phyloP scores from a whole-genome alignment of 2,113 vertebrate genomes.

The Tachuris rubrigastra region DNA sequence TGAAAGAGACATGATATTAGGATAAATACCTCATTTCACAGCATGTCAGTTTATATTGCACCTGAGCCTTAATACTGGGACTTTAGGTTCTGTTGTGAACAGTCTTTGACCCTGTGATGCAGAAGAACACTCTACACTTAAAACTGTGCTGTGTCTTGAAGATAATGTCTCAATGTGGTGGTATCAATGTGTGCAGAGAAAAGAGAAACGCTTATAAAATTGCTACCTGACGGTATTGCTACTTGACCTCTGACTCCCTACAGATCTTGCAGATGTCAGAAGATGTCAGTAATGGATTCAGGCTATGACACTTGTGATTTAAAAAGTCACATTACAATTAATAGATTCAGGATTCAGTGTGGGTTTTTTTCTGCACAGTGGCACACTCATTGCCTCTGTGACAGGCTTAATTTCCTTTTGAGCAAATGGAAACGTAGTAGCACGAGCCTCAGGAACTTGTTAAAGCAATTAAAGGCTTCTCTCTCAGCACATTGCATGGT shows the following conservation, averaged over 20 bases:
- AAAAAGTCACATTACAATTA: conserved; percentile 55
- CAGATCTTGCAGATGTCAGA: conserved; percentile 37
- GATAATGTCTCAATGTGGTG: background rate
- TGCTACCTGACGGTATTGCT: conserved; percentile 20
- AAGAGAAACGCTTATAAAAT: conserved; percentile 3
- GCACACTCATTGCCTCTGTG: conserved; percentile 18
- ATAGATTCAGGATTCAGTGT: conserved; percentile 49
- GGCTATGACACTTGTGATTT: conserved; percentile 53
- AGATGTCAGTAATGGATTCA: conserved; percentile 39
- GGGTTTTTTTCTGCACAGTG: background rate
- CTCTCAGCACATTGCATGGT: conserved; percentile 74
- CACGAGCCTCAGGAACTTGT: conserved; percentile 78
- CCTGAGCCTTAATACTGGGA: background rate
- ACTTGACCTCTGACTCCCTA: conserved; percentile 45
- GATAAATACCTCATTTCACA: background rate
- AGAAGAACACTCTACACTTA: background rate
- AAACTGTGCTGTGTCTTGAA: background rate
- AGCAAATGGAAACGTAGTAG: conserved; percentile 72
- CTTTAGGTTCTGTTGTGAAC: background rate
- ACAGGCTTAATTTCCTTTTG: conserved; percentile 73
- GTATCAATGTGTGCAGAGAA: background rate
- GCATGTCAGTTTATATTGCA: background rate
- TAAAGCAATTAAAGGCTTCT: conserved; percentile 83
- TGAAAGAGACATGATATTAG: background rate
- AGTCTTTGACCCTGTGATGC: background rate